Evolutionary conservation across 2,113 vertebrate species (phyloP).

Genomic region (Ptilorrhoa leucosticta): DNA sequence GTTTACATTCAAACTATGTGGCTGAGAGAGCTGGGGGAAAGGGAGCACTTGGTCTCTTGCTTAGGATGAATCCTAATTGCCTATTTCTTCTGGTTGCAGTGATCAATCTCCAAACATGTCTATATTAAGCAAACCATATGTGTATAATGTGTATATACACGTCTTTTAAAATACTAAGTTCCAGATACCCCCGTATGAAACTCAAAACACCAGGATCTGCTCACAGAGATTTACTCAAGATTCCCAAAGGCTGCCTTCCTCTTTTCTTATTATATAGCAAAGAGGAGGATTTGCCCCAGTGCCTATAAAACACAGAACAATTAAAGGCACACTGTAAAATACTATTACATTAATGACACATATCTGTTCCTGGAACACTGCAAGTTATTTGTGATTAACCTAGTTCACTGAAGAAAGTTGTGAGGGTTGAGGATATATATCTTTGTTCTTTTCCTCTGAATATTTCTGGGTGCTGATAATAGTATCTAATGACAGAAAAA

Average conservation of each 20-base stretch:
- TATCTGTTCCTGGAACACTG: neutral
- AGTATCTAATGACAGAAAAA: neutral
- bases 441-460: neutral
- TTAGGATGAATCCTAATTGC: neutral
- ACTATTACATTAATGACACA: neutral
- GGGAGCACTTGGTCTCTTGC: neutral
- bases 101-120: neutral
- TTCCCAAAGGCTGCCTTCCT: neutral
- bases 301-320: neutral
- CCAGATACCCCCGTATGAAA: neutral
- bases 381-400: neutral
- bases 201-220: neutral
- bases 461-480: neutral
- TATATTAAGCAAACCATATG: neutral
- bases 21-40: neutral
- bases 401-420: neutral
- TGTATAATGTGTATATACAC: neutral
- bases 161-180: neutral
- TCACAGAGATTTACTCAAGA: neutral
- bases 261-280: neutral
- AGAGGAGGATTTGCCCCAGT: neutral
- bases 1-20: neutral
- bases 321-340: neutral
- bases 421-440: neutral
- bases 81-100: neutral